These are phyloP conservation scores for Drepana falcataria DNA, from an alignment of 2,888 invertebrate genomes.

Conservation along the genomic window DNA sequence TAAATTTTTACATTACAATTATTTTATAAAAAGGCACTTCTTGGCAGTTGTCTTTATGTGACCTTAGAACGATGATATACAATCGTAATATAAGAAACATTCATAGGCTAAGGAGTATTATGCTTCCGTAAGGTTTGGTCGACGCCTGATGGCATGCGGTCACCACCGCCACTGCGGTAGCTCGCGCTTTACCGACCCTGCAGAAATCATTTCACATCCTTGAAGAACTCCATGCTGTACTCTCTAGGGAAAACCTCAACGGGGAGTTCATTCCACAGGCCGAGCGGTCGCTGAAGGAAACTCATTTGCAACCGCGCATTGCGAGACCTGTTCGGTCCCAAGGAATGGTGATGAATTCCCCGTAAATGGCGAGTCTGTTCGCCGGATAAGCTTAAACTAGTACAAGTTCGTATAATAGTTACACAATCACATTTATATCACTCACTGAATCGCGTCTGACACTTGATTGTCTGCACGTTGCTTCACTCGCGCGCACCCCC, in stretches of 20 bases:
- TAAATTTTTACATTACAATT: slow-evolving; percentile 40
- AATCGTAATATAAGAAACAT: slow-evolving; percentile 43
- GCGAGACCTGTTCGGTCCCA: no score
- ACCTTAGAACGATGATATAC: slow-evolving; percentile 49
- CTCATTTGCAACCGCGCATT: no score
- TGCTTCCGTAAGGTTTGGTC: slow-evolving; percentile 29
- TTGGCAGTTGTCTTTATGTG: slow-evolving; percentile 71
- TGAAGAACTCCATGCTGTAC: no score
- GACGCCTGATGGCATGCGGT: slow-evolving; percentile 4
- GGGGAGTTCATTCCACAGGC: no score
- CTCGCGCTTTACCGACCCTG: no score
- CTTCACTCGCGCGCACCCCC: slow-evolving; percentile 53
- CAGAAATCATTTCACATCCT: no score
- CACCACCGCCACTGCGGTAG: no score
- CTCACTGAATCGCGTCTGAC: slow-evolving; percentile 66
- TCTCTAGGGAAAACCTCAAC: no score
- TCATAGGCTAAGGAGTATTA: slow-evolving; percentile 61
- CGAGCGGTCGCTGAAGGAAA: no score
- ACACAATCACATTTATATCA: slow-evolving; percentile 78
- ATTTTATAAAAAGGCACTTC: slow-evolving; percentile 72
- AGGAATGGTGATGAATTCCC: no score
- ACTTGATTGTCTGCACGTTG: slow-evolving; percentile 56
- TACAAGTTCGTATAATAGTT: slow-evolving; percentile 63
- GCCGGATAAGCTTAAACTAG: slow-evolving; percentile 61
- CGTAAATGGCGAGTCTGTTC: slow-evolving; percentile 14